Evolutionary conservation across 1,140 invertebrate genomes (phyloP).

Genomic region (Monomorium pharaonis): DNA sequence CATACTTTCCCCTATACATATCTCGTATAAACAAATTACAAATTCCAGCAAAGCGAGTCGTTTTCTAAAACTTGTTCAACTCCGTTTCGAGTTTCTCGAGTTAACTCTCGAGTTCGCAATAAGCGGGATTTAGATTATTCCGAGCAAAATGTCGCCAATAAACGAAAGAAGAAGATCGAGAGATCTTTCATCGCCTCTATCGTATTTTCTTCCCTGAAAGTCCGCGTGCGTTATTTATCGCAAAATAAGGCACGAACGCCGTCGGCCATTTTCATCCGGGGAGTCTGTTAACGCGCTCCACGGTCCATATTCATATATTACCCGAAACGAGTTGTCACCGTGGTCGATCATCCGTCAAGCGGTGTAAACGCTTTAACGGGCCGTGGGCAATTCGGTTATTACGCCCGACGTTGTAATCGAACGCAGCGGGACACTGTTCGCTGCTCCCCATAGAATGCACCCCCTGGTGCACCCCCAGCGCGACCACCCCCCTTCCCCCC

Average conservation of each 20-base stretch:
- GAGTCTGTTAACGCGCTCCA: constrained; percentile 61
- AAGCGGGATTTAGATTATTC: neutral
- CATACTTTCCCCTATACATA: neutral
- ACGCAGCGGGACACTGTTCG: constrained; percentile 69
- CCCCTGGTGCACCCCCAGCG: constrained; percentile 44
- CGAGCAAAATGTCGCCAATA: neutral
- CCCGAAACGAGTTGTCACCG: constrained; percentile 70
- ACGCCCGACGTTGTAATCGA: constrained; percentile 75
- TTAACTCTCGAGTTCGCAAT: neutral
- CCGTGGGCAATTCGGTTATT: constrained; percentile 80
- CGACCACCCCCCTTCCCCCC: constrained; percentile 10
- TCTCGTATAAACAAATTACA: too few species aligned
- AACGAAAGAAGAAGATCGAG: neutral
- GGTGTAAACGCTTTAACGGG: constrained; percentile 77
- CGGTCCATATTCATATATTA: constrained; percentile 71
- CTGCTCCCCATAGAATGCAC: constrained; percentile 55
- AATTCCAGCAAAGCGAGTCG: neutral
- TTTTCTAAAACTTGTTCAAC: neutral
- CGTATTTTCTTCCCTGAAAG: neutral
- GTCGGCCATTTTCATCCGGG: constrained; percentile 49
- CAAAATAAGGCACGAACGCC: constrained; percentile 37
- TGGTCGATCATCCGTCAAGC: constrained; percentile 78
- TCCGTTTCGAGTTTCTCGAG: neutral
- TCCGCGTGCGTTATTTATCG: constrained; percentile 14
- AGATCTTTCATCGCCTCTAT: neutral